Evolutionary conservation across 1,140 invertebrate genomes (phyloP).

Genomic region (Drosophila willistoni): DNA sequence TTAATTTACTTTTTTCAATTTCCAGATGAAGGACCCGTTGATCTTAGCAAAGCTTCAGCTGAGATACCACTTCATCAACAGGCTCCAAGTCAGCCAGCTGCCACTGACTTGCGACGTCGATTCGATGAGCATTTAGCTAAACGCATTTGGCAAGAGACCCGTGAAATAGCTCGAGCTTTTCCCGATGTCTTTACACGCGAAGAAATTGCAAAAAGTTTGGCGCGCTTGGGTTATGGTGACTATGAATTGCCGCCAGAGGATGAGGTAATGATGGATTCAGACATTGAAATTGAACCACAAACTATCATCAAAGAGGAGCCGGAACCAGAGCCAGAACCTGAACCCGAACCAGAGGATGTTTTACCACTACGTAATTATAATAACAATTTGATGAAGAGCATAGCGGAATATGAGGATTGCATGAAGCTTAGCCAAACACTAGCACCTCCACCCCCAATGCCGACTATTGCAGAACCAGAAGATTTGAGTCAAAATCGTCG

Average conservation of each 20-base stretch:
- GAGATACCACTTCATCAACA: constrained; percentile 44
- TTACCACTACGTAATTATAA: constrained; percentile 73
- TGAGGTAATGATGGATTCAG: constrained; percentile 54
- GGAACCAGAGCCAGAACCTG: constrained; percentile 16
- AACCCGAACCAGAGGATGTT: constrained; percentile 14
- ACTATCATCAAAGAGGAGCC: not conserved
- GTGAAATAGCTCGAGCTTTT: constrained; percentile 76
- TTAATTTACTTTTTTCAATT: not conserved
- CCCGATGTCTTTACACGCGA: constrained; percentile 79
- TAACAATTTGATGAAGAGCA: constrained; percentile 76
- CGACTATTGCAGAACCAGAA: constrained; percentile 53
- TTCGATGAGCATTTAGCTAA: constrained; percentile 75
- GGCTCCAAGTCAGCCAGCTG: constrained; percentile 40
- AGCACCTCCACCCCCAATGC: not conserved
- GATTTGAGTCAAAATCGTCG: constrained; percentile 60
- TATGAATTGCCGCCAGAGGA: constrained; percentile 72
- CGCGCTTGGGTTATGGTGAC: constrained; percentile 74
- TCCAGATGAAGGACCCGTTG: constrained; percentile 76
- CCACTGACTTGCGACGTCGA: constrained; percentile 56
- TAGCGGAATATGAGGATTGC: constrained; percentile 79
- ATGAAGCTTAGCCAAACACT: constrained; percentile 50
- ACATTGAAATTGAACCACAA: constrained; percentile 21
- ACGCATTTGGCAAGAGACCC: constrained; percentile 78
- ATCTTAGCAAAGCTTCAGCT: constrained; percentile 72
- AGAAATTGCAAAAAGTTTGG: constrained; percentile 75